Base-by-base conservation (phyloP, 2,113 vertebrate species). In the Siniperca knerii region DNA sequence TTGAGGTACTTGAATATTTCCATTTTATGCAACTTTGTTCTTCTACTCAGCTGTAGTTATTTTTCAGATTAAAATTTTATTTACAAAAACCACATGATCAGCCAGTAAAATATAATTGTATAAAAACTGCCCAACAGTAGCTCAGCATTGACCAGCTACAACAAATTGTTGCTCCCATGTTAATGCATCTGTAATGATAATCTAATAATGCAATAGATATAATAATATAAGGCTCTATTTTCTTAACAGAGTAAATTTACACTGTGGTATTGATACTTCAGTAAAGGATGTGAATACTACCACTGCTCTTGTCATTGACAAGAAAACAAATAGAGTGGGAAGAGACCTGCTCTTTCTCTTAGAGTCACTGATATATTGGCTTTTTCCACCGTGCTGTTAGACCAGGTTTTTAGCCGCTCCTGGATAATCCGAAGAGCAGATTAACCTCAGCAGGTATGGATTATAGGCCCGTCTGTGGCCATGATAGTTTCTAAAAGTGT, bases 351-450 rank as follows among this genome's bases (percentile, higher is more conserved):
- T 29, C 33, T 55, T 50, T 54, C 10, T 73, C 54, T 48, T 23
- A 18, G 58, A 79, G 73, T 72, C 46, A 55, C 60, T 77, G 64
- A 89, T 37, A 42, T 81, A 69, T 83, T 76, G 58, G 21, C 29
- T 40, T 81, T 37, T 74, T 72, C 74, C 52, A 23, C 50, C 40
- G 2, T 61, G 72, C 42, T 57, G 33, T 37, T 70, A 25, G 23
- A 10, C 55, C 76, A 83, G 74, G 74, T 82, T 79, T 86, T 91
- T 76, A 83, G 37, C 76, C 0, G 3, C 81, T 79, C 29, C 44
- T n/a, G 55, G 75, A 80, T 92, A 90, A 92, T 92, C 90, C 54
- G 29, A 68, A 87, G 20, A 91, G 72, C 37, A 91, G 91, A 90
- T 94, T 93, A 92, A 54, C 72, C 50, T 81, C 84, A 85, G 66